Evolutionary conservation across 2,888 invertebrate species (phyloP), one percentile per base, ranked within the genome.

Genomic region (Nomada goodeniana): DNA sequence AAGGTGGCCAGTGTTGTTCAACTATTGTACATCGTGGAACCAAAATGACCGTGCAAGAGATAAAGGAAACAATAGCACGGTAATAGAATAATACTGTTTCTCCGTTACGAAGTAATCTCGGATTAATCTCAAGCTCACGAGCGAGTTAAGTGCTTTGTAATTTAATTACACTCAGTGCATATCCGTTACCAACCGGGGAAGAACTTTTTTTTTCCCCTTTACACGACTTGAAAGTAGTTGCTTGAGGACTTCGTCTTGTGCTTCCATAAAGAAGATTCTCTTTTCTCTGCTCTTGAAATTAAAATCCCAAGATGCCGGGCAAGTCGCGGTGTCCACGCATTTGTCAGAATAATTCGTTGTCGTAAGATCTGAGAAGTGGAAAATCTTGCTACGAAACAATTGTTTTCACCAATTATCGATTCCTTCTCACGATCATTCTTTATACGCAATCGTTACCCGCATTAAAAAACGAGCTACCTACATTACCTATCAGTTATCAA

Each of bases 131-230:
- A 70, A 70, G 76, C 69, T 76, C 82, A 73, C 80, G 64, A 42
- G 65, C 76, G 50, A 73, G 82, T 76, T 80, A 80, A 82, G 82
- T 82, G 82, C 60, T 73, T 82, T 70, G 80, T 80, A 82, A 82
- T 76, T 82, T 73, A 80, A 82, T 82, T 82, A 76, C 76, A 60
- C 26, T 23, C 53, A 61, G 64, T 70, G 76, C 73, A 57, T 73
- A 57, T 73, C 57, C 65, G 76, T 73, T 73, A 73, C 42, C 52
- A 36, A 55, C 55, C 52, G 42, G 5, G 61, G 29, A 61, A n/a
- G 29, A 18, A 26, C 60, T 52, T 63, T 63, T 60, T 76, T n/a
- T 10, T 70, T 67, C 23, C 23, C 15, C 20, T 13, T 15, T 44
- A 26, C 9, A 23, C 11, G 20, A 36, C 53, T 61, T 63, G 23